These are phyloP conservation scores for Drosophila cracens DNA, from an alignment of 2,888 invertebrate species.

Conservation along the genomic window DNA sequence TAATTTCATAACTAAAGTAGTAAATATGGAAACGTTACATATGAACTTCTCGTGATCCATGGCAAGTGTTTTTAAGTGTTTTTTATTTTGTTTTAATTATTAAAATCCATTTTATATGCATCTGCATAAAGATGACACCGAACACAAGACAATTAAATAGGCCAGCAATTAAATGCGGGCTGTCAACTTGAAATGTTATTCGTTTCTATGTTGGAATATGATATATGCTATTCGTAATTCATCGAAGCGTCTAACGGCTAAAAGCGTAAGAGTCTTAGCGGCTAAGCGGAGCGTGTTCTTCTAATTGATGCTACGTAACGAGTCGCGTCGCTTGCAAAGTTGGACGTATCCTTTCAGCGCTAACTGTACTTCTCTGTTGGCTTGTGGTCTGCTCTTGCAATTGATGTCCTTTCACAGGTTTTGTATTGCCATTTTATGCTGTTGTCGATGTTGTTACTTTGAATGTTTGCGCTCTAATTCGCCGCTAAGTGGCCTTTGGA, in stretches of 20 bases:
- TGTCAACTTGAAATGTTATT: neutral
- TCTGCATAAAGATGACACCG: neutral
- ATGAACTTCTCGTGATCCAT: neutral
- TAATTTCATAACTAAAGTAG: neutral
- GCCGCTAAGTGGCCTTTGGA: slow-evolving; percentile 78
- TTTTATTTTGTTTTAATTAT: neutral
- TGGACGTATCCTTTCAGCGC: slow-evolving; percentile 68
- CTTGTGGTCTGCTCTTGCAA: slow-evolving; percentile 19
- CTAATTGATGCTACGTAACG: slow-evolving; percentile 46
- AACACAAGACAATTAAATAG: neutral
- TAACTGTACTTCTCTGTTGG: slow-evolving; percentile 63
- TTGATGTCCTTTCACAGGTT: slow-evolving; percentile 25
- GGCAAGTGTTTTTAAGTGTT: neutral
- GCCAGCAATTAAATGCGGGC: neutral
- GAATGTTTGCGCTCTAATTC: slow-evolving; percentile 71
- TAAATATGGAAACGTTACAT: neutral
- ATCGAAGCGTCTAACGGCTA: slow-evolving; percentile 3
- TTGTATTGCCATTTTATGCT: slow-evolving; percentile 33
- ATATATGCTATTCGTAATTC: slow-evolving; percentile 19
- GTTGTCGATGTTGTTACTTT: slow-evolving; percentile 27
- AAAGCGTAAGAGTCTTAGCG: neutral
- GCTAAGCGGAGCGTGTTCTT: slow-evolving; percentile 3
- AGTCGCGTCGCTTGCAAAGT: slow-evolving; percentile 58
- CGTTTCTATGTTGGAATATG: neutral
- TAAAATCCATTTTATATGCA: neutral